These are phyloP conservation scores for Ictalurus furcatus DNA, from an alignment of 2,113 vertebrate genomes.

Conservation along the genomic window DNA sequence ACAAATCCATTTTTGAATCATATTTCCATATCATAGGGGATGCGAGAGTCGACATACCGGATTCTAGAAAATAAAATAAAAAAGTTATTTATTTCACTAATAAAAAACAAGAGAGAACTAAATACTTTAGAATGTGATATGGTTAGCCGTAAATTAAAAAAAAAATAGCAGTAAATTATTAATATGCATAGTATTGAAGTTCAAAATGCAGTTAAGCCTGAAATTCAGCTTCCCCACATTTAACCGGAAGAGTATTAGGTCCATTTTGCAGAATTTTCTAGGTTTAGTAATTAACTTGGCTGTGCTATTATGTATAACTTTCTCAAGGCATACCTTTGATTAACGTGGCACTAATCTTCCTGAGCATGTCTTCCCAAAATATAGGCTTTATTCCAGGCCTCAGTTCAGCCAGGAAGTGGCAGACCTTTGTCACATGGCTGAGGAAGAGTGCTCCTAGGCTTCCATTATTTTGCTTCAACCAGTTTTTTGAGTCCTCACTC, in stretches of 20 bases:
- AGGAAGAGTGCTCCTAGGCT: conserved; percentile 72
- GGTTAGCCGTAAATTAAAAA: not conserved
- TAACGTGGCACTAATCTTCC: conserved; percentile 58
- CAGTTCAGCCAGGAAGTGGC: conserved; percentile 58
- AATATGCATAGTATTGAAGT: not conserved
- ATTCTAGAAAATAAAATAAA: conserved; percentile 49
- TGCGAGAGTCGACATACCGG: conserved; percentile 47
- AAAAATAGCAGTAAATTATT: not conserved
- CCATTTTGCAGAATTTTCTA: not conserved
- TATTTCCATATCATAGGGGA: conserved; percentile 63
- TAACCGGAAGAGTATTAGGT: not conserved
- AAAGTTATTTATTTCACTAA: not conserved
- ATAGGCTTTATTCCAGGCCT: conserved; percentile 60
- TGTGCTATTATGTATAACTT: not conserved
- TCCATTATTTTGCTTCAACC: conserved; percentile 65
- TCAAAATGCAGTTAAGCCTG: not conserved
- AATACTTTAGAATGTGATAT: not conserved
- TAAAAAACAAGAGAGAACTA: not conserved
- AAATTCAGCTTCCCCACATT: not conserved
- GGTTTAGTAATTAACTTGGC: not conserved
- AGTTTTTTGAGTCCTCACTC: conserved; percentile 72
- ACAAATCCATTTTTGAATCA: conserved; percentile 33
- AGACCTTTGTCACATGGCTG: conserved; percentile 70
- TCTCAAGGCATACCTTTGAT: conserved; percentile 65
- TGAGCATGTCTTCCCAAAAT: conserved; percentile 78